Evolutionary conservation across 2,797 vertebrate species (phyloP), one percentile per base, ranked within the genome.

Genomic region (Enteromius thamalakanensis): DNA sequence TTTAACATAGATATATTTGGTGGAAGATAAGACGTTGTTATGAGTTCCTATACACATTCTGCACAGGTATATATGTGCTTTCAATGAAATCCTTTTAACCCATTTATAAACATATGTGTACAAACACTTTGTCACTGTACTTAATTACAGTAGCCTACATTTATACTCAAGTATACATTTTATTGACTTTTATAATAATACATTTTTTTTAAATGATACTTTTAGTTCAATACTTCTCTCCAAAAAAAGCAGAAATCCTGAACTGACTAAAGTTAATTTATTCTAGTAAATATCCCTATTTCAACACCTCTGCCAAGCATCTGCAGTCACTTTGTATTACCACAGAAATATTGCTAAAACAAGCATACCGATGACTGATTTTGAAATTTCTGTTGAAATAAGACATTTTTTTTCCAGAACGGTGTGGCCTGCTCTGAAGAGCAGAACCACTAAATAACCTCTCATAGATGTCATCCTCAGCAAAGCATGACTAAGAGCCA

Each of bases 401-500:
- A 60, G 70, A 19, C 10, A 40, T 2, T n/a, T 72, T 74, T 72
- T 74, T 74, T n/a, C 42, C 51, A 37, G 26, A 62, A 76, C 7
- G 10, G 34, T 26, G 45, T 42, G 14, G 53, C 6, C 34, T 53
- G 19, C 12, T 53, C 8, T 53, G 29, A 79, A 37, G 12, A 55
- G n/a, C 45, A 68, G n/a, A 49, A 69, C 42, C n/a, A 55, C 47
- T 76, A 72, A 76, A 75, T 67, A 65, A 58, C 62, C 45, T 72
- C 51, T 65, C 62, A 29, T 26, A 45, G 45, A 85, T 60, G 49
- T 62, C 53, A 88, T 75, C 77, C 64, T 55, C 79, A n/a, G 87
- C 85, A 84, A 92, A 91, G 87, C 85, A 85, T 87, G 87, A 89
- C 88, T 87, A 83, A 49, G 23, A 78, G 80, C 40, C 49, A 80